Evolutionary conservation across 2,113 vertebrate genomes (phyloP).

Genomic region (Epinephelus moara): DNA sequence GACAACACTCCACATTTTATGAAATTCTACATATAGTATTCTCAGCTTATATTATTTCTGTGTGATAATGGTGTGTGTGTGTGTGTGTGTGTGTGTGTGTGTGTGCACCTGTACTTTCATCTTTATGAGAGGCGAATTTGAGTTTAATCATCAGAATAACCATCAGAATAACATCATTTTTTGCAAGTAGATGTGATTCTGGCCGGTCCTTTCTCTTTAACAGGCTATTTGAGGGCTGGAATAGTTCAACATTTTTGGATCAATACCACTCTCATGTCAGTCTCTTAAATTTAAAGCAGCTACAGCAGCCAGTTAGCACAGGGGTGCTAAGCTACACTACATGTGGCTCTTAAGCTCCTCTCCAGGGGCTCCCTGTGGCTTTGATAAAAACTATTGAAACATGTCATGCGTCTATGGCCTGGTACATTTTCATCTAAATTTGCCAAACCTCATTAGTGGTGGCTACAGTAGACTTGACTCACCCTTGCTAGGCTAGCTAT

Average conservation of each 20-base stretch:
- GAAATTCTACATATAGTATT: slow-evolving; percentile 15
- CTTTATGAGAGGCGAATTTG: neutral
- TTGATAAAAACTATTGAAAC: no score
- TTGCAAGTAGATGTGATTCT: no score
- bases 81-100: slow-evolving; percentile 3
- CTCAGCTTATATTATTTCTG: slow-evolving; percentile 26
- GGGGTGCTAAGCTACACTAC: no score
- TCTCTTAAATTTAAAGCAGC: neutral
- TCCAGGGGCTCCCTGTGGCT: no score
- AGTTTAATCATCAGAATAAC: neutral
- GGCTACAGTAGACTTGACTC: no score
- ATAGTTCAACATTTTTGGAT: neutral
- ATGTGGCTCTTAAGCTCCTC: no score
- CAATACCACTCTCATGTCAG: neutral
- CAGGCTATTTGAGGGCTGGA: neutral
- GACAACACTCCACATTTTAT: slow-evolving; percentile 3
- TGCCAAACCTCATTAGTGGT: no score
- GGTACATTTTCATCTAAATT: no score
- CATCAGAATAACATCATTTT: neutral
- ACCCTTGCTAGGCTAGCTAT: no score
- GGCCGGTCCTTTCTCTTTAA: neutral
- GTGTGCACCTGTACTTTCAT: neutral
- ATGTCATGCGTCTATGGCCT: no score
- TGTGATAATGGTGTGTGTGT: neutral
- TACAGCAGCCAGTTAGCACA: neutral